phyloP scores from a whole-genome alignment of 2,888 invertebrate species.

The Sminthurides aquaticus region DNA sequence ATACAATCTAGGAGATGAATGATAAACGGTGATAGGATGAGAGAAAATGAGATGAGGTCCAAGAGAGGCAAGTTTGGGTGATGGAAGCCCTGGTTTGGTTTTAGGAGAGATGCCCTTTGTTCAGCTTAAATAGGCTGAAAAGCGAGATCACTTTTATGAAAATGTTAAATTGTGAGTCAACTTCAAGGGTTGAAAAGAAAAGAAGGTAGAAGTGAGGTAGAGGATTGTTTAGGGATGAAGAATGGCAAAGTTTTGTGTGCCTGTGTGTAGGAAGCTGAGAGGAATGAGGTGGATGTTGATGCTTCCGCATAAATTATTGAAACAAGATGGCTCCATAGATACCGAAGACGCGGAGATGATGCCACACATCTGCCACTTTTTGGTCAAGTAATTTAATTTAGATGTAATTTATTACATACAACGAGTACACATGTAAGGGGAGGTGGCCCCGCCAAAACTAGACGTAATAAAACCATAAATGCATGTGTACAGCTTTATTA shows the following conservation, averaged over 20 bases:
- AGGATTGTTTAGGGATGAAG: no score
- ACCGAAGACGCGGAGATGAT: not conserved
- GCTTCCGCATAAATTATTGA: not conserved
- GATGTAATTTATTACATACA: constrained; percentile 1
- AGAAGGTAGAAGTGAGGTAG: no score
- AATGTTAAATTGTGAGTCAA: no score
- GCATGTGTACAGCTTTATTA: not conserved
- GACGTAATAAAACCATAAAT: not conserved
- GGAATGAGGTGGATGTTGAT: not conserved
- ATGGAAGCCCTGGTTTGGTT: not conserved
- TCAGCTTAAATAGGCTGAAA: no score
- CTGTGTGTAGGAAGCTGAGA: constrained; percentile 3
- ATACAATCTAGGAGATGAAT: not conserved
- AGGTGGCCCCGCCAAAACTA: not conserved
- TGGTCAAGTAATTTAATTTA: constrained; percentile 5
- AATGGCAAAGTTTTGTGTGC: no score
- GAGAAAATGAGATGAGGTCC: not conserved
- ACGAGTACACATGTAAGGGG: not conserved
- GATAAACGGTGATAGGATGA: not conserved
- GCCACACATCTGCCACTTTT: not conserved
- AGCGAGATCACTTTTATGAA: no score
- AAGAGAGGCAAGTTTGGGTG: no score
- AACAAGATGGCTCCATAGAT: constrained; percentile 1
- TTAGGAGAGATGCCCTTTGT: not conserved
- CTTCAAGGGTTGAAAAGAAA: no score